Conservation (phyloP, 2,888 invertebrate genomes). For the Eilema depressum region DNA sequence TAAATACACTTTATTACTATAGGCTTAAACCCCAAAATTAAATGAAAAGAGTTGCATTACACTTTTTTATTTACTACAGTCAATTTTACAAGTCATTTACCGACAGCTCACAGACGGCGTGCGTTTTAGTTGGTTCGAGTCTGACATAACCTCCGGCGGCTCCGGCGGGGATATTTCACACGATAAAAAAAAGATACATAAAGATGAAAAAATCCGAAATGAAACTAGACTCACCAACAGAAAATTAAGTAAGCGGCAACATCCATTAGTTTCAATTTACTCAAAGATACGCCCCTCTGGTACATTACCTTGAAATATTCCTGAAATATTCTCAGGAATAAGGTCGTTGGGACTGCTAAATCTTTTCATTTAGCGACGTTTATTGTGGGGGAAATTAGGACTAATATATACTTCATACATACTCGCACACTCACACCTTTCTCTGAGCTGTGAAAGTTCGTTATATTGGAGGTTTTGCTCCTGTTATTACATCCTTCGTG, state of each 20-base stretch:
- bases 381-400: background rate
- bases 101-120: too few relatives aligned
- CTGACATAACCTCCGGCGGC: too few relatives aligned
- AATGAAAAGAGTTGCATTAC: too few relatives aligned
- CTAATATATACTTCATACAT: background rate
- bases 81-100: too few relatives aligned
- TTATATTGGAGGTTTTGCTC: too few relatives aligned
- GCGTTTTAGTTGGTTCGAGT: too few relatives aligned
- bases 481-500: too few relatives aligned
- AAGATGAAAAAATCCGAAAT: background rate
- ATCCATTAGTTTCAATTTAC: background rate
- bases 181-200: background rate
- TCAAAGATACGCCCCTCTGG: background rate
- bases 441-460: background rate
- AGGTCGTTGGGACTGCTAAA: background rate
- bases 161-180: too few relatives aligned
- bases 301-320: conserved; percentile 2
- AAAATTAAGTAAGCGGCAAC: background rate
- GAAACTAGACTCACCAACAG: background rate
- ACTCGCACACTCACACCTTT: background rate
- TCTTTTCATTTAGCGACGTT: background rate
- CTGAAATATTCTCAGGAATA: background rate
- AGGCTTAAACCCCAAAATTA: too few relatives aligned
- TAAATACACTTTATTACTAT: too few relatives aligned
- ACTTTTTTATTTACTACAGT: too few relatives aligned